Percentiles rank a stretch among this genome's conserved stretches.
phyloP scores from a whole-genome alignment of 2,888 invertebrate species.

The Ceramica pisi region DNA sequence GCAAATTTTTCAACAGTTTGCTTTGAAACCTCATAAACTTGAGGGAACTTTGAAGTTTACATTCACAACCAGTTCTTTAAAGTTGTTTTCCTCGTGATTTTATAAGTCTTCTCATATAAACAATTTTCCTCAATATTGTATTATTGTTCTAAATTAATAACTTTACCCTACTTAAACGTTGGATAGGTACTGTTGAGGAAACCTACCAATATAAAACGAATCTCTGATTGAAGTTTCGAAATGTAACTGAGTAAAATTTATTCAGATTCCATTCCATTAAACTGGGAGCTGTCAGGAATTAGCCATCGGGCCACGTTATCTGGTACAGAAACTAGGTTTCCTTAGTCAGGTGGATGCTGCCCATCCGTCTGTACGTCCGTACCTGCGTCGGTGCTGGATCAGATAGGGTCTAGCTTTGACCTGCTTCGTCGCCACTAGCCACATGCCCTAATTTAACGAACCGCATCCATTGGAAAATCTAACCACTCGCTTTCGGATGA shows the following conservation, averaged over 20 bases:
- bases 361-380: not conserved
- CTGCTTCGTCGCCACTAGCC: not conserved
- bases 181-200: not conserved
- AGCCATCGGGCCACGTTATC: not conserved
- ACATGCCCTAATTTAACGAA: not conserved
- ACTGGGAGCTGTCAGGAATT: not conserved
- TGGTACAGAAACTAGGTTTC: conserved; percentile 2
- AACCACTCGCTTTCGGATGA: not conserved
- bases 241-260: not conserved
- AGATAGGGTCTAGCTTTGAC: not conserved
- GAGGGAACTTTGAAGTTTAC: not conserved
- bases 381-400: not conserved
- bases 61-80: not conserved
- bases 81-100: not conserved
- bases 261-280: not conserved
- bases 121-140: not conserved
- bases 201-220: not conserved
- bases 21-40: not conserved
- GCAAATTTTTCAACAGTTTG: not conserved
- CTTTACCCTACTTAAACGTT: not conserved
- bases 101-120: not conserved
- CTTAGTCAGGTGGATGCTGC: conserved; percentile 1
- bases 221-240: not conserved
- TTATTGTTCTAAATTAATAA: not conserved
- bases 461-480: not conserved